phyloP scores from a whole-genome alignment of 2,797 vertebrate species.

The Melopsittacus undulatus region DNA sequence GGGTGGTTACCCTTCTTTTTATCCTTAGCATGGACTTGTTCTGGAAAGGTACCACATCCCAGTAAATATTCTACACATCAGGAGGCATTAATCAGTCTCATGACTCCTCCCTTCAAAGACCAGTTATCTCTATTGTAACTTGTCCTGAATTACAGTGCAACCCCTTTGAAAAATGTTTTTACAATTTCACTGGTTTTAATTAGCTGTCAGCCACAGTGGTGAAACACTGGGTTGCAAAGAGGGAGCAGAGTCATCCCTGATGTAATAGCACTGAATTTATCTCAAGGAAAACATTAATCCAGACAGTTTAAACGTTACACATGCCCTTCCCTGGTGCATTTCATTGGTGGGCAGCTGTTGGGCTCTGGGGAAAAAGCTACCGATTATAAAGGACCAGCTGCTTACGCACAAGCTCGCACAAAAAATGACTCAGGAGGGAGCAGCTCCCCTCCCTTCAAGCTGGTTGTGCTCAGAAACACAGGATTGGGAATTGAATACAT shows the following conservation, averaged over 20 bases:
- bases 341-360: not conserved
- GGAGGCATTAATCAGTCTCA: not conserved
- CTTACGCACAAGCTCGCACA: conserved; percentile 13
- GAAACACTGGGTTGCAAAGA: not conserved
- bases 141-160: not conserved
- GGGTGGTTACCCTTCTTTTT: not conserved
- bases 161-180: accelerated
- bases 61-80: not conserved
- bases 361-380: not conserved
- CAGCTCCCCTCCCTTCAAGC: conserved; percentile 27
- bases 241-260: not conserved
- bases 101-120: not conserved
- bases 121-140: not conserved
- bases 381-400: conserved; percentile 8
- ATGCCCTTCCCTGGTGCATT: not conserved
- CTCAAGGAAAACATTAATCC: not conserved
- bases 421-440: conserved; percentile 26
- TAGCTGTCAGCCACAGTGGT: accelerated
- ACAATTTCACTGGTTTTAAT: not conserved
- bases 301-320: not conserved
- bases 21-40: not conserved
- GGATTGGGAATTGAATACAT: not conserved
- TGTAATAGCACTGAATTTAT: not conserved
- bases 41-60: not conserved
- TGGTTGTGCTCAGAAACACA: conserved; percentile 11